Percentiles rank a stretch among this genome's conserved stretches.
phyloP scores from a whole-genome alignment of 2,888 invertebrate species.

The Malthinus seriepunctatus region DNA sequence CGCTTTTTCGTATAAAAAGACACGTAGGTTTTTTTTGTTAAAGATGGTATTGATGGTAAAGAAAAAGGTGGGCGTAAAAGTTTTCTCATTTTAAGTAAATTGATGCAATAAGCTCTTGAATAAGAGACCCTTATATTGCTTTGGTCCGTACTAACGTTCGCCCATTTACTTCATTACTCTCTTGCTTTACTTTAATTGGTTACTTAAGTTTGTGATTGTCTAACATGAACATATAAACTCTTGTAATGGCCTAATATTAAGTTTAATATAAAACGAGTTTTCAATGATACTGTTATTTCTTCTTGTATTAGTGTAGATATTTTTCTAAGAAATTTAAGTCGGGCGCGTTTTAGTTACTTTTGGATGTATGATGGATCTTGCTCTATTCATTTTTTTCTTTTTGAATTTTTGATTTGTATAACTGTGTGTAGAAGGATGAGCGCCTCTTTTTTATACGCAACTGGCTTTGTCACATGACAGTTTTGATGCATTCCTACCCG shows the following conservation, averaged over 20 bases:
- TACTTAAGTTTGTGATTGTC: constrained; percentile 29
- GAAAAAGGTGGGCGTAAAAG: constrained; percentile 26
- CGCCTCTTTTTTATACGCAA: constrained; percentile 1
- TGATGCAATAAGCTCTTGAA: constrained; percentile 31
- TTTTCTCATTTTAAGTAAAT: constrained; percentile 33
- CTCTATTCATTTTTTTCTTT: constrained; percentile 12
- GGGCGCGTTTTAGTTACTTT: constrained; percentile 14
- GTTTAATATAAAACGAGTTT: constrained; percentile 34
- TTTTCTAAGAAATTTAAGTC: constrained; percentile 21
- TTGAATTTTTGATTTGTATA: constrained; percentile 17
- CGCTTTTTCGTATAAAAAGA: constrained; percentile 14
- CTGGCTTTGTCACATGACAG: constrained; percentile 14
- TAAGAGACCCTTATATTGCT: constrained; percentile 27
- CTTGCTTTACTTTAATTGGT: constrained; percentile 31
- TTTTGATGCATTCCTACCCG: constrained; percentile 14
- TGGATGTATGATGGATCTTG: constrained; percentile 14
- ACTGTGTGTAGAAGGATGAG: constrained; percentile 1
- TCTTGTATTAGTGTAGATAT: constrained; percentile 4
- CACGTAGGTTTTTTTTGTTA: constrained; percentile 18
- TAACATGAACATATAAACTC: constrained; percentile 34
- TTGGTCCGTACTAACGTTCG: constrained; percentile 28
- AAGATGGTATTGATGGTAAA: constrained; percentile 3
- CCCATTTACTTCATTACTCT: constrained; percentile 35
- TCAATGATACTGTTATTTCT: constrained; percentile 1
- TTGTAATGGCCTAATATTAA: constrained; percentile 38